These are phyloP conservation scores for Cryptotis parvus DNA, from an alignment of 2,113 vertebrate species.

Conservation along the genomic window DNA sequence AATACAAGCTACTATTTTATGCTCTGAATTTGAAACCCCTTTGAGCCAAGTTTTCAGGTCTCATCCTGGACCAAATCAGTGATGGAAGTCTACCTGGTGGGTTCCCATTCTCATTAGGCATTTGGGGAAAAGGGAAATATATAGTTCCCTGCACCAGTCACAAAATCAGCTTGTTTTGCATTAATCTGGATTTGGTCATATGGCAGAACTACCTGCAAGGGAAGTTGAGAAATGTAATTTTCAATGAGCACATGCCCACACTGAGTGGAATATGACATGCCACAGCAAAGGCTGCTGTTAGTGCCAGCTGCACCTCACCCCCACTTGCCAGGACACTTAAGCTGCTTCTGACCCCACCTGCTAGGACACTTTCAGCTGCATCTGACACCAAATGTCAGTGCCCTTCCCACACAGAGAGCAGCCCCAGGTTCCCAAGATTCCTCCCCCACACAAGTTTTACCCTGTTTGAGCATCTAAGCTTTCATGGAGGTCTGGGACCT, in stretches of 20 bases:
- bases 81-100: rapidly evolving
- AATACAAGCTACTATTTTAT: too few species aligned
- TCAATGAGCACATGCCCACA: neutral
- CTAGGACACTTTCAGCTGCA: too few species aligned
- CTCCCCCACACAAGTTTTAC: neutral
- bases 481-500: neutral
- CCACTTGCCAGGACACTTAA: too few species aligned
- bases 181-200: neutral
- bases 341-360: too few species aligned
- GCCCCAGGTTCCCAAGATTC: neutral
- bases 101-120: neutral
- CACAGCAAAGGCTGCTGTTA: neutral
- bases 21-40: neutral
- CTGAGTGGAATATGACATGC: neutral
- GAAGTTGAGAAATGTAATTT: neutral
- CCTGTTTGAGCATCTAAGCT: neutral
- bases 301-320: too few species aligned
- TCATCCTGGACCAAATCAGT: neutral
- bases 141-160: neutral
- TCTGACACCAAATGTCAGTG: too few species aligned
- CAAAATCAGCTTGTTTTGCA: neutral
- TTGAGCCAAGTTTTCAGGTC: neutral
- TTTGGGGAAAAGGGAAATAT: neutral
- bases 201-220: neutral
- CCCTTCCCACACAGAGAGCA: neutral